Evolutionary conservation across 2,797 vertebrate species (phyloP).

Genomic region (Channa striata): DNA sequence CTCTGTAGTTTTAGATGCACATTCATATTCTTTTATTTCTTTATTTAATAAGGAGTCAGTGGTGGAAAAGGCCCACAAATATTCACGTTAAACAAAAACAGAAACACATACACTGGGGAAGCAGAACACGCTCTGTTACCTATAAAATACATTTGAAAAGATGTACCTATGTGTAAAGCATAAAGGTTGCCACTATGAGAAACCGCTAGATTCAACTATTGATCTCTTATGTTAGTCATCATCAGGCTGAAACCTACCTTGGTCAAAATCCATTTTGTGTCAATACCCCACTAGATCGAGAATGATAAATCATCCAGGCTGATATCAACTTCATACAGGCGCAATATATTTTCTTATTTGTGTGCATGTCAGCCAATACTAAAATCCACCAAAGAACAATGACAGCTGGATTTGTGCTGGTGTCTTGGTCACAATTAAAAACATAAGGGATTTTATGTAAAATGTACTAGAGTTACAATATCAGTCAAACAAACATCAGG

Average conservation of each 20-base stretch:
- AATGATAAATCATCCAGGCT: not conserved
- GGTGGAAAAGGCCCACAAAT: not conserved
- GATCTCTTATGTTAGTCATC: too few relatives aligned
- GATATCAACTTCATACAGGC: not conserved
- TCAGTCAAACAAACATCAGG: too few relatives aligned
- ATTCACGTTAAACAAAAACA: conserved; percentile 3
- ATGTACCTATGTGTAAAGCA: not conserved
- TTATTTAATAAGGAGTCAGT: conserved; percentile 6
- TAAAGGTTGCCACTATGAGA: not conserved
- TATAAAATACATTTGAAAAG: not conserved
- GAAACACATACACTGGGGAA: not conserved
- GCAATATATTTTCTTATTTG: not conserved
- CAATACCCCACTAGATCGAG: not conserved
- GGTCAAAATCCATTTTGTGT: not conserved
- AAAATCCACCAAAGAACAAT: too few relatives aligned
- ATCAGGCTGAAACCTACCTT: too few relatives aligned
- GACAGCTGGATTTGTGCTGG: too few relatives aligned
- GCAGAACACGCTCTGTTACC: not conserved
- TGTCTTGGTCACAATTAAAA: too few relatives aligned
- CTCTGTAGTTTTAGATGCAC: conserved; percentile 2
- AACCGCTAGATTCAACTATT: not conserved
- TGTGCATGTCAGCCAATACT: not conserved
- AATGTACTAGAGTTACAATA: too few relatives aligned
- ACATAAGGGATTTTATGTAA: too few relatives aligned
- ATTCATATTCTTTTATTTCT: not conserved